These are phyloP conservation scores for Mormyrus lacerda DNA, from an alignment of 2,113 vertebrate genomes.

Conservation along the genomic window DNA sequence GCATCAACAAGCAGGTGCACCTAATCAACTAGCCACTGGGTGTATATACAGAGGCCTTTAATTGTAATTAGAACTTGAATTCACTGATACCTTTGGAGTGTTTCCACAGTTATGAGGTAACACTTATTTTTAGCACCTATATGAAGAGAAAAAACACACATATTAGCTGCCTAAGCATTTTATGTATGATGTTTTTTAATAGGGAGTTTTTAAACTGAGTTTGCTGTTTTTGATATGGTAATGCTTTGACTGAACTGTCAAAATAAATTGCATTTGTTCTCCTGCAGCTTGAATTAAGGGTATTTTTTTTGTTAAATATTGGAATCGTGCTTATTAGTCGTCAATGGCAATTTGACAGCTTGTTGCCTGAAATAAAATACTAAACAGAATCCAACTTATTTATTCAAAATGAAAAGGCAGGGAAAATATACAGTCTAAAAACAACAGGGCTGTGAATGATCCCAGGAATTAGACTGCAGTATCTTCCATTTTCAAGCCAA, in stretches of 20 bases:
- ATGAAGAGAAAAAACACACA: background rate
- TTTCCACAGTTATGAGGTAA: background rate
- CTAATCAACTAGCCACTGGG: background rate
- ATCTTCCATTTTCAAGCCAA: background rate
- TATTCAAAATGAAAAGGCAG: background rate
- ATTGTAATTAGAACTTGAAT: background rate
- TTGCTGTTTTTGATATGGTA: constrained; percentile 20
- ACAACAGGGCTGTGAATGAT: background rate
- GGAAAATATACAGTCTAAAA: background rate
- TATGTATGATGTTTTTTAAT: constrained; percentile 9
- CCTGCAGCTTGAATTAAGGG: background rate
- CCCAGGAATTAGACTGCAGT: background rate
- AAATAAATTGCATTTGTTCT: constrained; percentile 25
- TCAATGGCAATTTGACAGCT: background rate
- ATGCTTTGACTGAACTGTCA: constrained; percentile 12
- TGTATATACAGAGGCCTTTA: background rate
- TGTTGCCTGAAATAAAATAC: constrained; percentile 10
- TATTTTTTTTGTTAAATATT: background rate
- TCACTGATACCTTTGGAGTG: background rate
- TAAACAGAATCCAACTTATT: background rate
- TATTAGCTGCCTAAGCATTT: background rate
- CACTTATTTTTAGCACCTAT: background rate
- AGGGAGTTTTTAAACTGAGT: background rate
- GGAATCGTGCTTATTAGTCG: background rate
- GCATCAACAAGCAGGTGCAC: background rate